Percentiles rank a stretch among this genome's conserved stretches.
phyloP scores from a whole-genome alignment of 2,888 invertebrate species.

The Cancer borealis region DNA sequence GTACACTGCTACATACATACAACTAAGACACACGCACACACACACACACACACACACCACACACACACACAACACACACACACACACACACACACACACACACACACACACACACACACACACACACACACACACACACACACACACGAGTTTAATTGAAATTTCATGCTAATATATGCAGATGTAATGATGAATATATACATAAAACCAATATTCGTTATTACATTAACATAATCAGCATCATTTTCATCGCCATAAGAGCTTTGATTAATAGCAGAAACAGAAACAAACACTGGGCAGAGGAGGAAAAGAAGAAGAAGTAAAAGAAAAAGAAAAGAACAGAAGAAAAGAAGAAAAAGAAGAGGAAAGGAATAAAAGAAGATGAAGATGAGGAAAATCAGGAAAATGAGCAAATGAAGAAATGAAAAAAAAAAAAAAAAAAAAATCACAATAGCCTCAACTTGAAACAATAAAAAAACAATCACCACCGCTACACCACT shows the following conservation, averaged over 20 bases:
- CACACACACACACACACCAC: slow-evolving; percentile 20
- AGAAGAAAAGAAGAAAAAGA: too few species aligned
- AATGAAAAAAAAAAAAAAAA: too few species aligned
- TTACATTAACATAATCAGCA: neutral
- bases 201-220: neutral
- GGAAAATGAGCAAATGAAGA: neutral
- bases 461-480: too few species aligned
- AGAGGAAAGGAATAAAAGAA: neutral
- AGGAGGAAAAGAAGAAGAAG: neutral
- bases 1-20: too few species aligned
- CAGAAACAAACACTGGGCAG: neutral
- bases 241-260: neutral
- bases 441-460: too few species aligned
- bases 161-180: neutral
- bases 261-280: neutral
- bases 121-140: neutral
- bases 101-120: neutral
- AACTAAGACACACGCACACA: too few species aligned
- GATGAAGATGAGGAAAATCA: neutral
- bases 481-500: too few species aligned
- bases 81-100: slow-evolving; percentile 12
- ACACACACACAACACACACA: neutral
- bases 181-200: neutral
- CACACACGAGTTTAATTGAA: slow-evolving; percentile 1
- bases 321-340: neutral